Evolutionary conservation across 2,888 invertebrate genomes (phyloP), one percentile per base, ranked within the genome.

Genomic region (Xestia c-nigrum): DNA sequence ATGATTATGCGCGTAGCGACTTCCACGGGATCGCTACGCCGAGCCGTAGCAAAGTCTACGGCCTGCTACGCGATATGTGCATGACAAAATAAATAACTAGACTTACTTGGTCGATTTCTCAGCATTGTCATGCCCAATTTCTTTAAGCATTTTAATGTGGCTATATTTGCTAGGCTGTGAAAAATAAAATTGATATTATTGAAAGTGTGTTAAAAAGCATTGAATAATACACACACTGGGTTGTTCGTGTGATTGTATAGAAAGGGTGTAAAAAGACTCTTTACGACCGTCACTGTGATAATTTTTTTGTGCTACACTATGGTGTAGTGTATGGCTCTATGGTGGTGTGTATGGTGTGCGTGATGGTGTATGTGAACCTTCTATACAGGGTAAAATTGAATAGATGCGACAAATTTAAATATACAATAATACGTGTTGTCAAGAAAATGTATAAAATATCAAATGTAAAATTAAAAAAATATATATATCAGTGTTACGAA

Each of bases 51-150:
- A 4, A 16, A 12, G 14, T 14, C 47, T 31, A 63, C 21, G 2
- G 6, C 0, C 64, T 38, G n/a, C 64, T 64, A 38, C 31, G n/a
- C 7, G 1, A 6, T 4, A 3, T 16, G 2, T 19, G 14, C 38
- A 1, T 10, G n/a, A n/a, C 7, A 14, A 43, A 43, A 63, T 12
- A n/a, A 10, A 65, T 3, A 5, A 1, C 1, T n/a, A 38, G 12
- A 93, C 96, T 94, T 87, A 97, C 97, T 96, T 12, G 97, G 97
- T 81, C 97, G 89, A 0, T 95, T 93, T 73, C 96, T 96, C 74
- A 97, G 83, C 95, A 97, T 96, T 0, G 94, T 91, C 84, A 94
- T 89, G 5, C 96, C 96, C 1, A 97, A 74, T 78, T 94, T 95
- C 82, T 91, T 94, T 38, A 97, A 85, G 64, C 96, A 95, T 65